Base-by-base conservation (phyloP, 2,113 vertebrate species). In the Dolichotis patagonum region DNA sequence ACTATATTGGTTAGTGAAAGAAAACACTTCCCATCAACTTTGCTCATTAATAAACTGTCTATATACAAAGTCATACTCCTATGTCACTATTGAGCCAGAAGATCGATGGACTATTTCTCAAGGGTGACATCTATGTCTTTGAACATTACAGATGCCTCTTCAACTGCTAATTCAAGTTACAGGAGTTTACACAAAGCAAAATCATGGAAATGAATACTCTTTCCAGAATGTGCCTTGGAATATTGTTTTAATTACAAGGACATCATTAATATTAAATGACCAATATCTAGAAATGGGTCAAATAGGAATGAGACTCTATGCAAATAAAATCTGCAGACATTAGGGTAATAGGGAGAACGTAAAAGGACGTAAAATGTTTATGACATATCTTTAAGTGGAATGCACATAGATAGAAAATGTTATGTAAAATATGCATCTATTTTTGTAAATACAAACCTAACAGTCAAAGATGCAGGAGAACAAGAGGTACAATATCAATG, bases 401-500 rank as follows among this genome's bases (percentile, higher is more conserved):
- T 83, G 80, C 1, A 41, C 6, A 1, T 32, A 14, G 7, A 10
- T 52, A 32, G 3, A 81, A 73, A 69, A 54, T 10, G 46, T 19
- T 41, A 46, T 20, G 7, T 62, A 91, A 91, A 82, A 65, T 67
- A 69, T 41, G 17, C 8, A 20, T 52, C 26, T 52, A 60, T 16
- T 86, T 93, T 80, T 87, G 2, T 62, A 78, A 94, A 54, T 88
- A 69, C 91, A 93, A 54, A 69, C 10, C 75, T 84, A 95, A 28
- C 32, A 93, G 3, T 6, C 85, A 90, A 90, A 65, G 0, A 10
- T 32, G 3, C 84, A 81, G 14, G 91, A 92, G 13, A 83, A 63
- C 1, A 93, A 1, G 58, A 1, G 24, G 2, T 63, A 11, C 26
- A 63, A 4, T 78, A 54, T 81, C 58, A 58, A 24, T 65, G 9